Evolutionary conservation across 1,140 invertebrate species (phyloP).

Genomic region (Tetranychus cinnabarinus): DNA sequence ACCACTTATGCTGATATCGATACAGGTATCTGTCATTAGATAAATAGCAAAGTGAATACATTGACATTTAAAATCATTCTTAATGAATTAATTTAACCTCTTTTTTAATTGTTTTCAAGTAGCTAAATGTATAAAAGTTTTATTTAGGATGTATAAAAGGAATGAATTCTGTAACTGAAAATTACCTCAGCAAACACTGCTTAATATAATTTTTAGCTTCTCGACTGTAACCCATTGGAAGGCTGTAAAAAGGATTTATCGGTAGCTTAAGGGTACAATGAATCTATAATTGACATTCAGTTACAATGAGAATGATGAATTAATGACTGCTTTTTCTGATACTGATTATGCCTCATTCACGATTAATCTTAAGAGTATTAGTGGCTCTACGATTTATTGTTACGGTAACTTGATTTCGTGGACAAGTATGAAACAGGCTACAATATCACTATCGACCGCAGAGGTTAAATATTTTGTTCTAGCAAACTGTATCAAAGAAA

Average conservation of each 20-base stretch:
- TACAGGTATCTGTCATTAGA: too few relatives aligned
- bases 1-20: too few relatives aligned
- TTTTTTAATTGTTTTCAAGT: too few relatives aligned
- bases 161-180: too few relatives aligned
- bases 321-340: neutral
- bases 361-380: slow-evolving; percentile 6
- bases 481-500: slow-evolving; percentile 2
- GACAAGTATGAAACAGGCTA: slow-evolving; percentile 2
- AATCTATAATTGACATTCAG: slow-evolving; percentile 7
- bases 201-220: too few relatives aligned
- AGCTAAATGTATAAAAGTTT: too few relatives aligned
- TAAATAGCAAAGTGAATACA: too few relatives aligned
- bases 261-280: slow-evolving; percentile 15
- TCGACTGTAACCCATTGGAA: slow-evolving; percentile 11
- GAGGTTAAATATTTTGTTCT: slow-evolving; percentile 6
- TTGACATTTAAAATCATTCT: too few relatives aligned
- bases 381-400: neutral
- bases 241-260: slow-evolving; percentile 14
- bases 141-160: too few relatives aligned
- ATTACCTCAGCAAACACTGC: too few relatives aligned
- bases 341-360: slow-evolving; percentile 19
- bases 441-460: slow-evolving; percentile 3
- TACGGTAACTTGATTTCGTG: slow-evolving; percentile 1
- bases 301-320: neutral
- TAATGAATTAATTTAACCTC: too few relatives aligned